Evolutionary conservation across 2,888 invertebrate species (phyloP).

Genomic region (Elgonia sp.): DNA sequence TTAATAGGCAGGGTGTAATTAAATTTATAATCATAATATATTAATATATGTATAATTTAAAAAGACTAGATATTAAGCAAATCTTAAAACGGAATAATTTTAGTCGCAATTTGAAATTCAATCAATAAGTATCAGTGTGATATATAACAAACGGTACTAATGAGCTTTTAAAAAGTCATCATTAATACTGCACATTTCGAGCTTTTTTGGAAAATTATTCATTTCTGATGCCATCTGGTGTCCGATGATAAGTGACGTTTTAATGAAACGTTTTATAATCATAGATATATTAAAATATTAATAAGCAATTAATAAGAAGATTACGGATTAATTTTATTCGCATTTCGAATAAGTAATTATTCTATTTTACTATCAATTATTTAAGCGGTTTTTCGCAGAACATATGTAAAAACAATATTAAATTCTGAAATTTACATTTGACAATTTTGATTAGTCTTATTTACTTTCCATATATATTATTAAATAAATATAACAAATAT

Average conservation of each 20-base stretch:
- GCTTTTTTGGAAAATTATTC: slow-evolving; percentile 66
- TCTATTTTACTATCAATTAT: too few relatives aligned
- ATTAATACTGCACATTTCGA: slow-evolving; percentile 47
- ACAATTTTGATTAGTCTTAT: too few relatives aligned
- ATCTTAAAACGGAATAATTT: slow-evolving; percentile 1
- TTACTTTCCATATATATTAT: too few relatives aligned
- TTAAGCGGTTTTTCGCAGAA: too few relatives aligned
- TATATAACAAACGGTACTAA: slow-evolving; percentile 52
- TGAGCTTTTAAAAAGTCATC: slow-evolving; percentile 67
- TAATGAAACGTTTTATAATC: slow-evolving; percentile 51
- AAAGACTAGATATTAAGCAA: neutral
- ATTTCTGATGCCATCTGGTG: slow-evolving; percentile 62
- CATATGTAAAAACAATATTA: too few relatives aligned
- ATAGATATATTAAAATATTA: slow-evolving; percentile 10
- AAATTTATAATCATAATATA: neutral
- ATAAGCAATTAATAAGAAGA: slow-evolving; percentile 8
- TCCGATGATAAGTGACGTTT: slow-evolving; percentile 52
- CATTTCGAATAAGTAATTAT: neutral
- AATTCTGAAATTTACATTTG: too few relatives aligned
- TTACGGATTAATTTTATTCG: neutral
- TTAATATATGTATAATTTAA: neutral
- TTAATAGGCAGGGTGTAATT: too few relatives aligned
- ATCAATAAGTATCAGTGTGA: slow-evolving; percentile 45
- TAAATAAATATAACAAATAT: too few relatives aligned
- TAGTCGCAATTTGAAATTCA: slow-evolving; percentile 1